These are phyloP conservation scores for Plebejus anna DNA, from an alignment of 2,888 invertebrate genomes.

Conservation along the genomic window DNA sequence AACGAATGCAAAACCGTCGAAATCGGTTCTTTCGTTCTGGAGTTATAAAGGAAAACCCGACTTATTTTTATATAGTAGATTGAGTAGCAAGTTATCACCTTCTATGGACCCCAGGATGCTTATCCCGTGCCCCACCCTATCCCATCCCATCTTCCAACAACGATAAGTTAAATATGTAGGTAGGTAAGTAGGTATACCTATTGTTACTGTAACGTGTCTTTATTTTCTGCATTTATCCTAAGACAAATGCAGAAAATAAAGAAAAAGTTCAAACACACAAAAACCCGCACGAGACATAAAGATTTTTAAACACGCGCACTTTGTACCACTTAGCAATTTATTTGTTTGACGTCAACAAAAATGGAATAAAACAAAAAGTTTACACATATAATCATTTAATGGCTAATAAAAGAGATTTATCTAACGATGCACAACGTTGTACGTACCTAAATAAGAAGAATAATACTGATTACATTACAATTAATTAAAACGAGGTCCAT, in stretches of 20 bases:
- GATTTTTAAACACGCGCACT: neutral
- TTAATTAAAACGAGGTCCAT: neutral
- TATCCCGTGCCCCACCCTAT: too few relatives aligned
- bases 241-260: neutral
- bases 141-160: too few relatives aligned
- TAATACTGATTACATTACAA: constrained; percentile 13
- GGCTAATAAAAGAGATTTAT: constrained; percentile 8
- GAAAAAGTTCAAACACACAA: neutral
- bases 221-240: too few relatives aligned
- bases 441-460: neutral
- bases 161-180: too few relatives aligned
- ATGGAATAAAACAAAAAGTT: neutral
- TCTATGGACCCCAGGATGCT: neutral
- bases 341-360: neutral
- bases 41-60: too few relatives aligned
- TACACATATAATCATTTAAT: neutral
- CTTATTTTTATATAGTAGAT: neutral
- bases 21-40: too few relatives aligned
- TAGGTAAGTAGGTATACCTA: too few relatives aligned
- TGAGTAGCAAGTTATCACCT: neutral
- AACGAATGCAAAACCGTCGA: too few relatives aligned
- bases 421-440: neutral
- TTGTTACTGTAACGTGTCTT: too few relatives aligned
- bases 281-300: neutral
- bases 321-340: neutral